phyloP scores from a whole-genome alignment of 37 sponge, comb jelly and placozoan genomes.

The Beroe forskalii region DNA sequence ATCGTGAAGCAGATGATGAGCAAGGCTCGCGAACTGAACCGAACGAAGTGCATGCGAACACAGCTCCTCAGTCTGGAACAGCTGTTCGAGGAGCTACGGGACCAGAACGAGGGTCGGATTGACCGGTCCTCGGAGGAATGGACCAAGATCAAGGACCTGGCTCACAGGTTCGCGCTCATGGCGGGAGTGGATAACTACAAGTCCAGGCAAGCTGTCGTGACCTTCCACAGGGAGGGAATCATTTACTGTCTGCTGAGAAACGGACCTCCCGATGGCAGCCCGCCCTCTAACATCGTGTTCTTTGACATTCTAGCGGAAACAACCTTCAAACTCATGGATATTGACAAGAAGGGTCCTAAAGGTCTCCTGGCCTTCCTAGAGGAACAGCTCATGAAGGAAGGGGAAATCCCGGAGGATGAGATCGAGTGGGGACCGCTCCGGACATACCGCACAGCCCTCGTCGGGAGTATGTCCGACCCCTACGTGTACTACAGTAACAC shows the following conservation, averaged over 20 bases:
- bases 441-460: slow-evolving; percentile 43
- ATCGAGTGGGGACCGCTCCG: slow-evolving; percentile 60
- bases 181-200: slow-evolving; percentile 65
- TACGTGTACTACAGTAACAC: slow-evolving; percentile 24
- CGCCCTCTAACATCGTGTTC: slow-evolving; percentile 75
- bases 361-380: slow-evolving; percentile 71
- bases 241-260: slow-evolving; percentile 60
- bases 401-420: slow-evolving; percentile 65
- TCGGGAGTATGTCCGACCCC: slow-evolving; percentile 55
- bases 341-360: slow-evolving; percentile 78
- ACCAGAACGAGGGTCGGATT: slow-evolving; percentile 62
- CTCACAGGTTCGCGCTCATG: slow-evolving; percentile 62
- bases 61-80: slow-evolving; percentile 67
- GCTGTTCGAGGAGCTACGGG: slow-evolving; percentile 67
- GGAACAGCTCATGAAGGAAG: slow-evolving; percentile 62
- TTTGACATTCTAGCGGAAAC: slow-evolving; percentile 84
- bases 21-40: slow-evolving; percentile 66
- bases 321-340: slow-evolving; percentile 79
- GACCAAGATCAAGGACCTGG: slow-evolving; percentile 65
- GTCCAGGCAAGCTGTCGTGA: slow-evolving; percentile 47
- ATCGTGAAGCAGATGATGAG: slow-evolving; percentile 68
- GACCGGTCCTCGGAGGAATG: slow-evolving; percentile 43
- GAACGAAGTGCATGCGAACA: slow-evolving; percentile 65
- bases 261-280: slow-evolving; percentile 54
- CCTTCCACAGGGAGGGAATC: slow-evolving; percentile 57